Evolutionary conservation across 2,888 invertebrate species (phyloP).

Genomic region (Melipona bicolor): DNA sequence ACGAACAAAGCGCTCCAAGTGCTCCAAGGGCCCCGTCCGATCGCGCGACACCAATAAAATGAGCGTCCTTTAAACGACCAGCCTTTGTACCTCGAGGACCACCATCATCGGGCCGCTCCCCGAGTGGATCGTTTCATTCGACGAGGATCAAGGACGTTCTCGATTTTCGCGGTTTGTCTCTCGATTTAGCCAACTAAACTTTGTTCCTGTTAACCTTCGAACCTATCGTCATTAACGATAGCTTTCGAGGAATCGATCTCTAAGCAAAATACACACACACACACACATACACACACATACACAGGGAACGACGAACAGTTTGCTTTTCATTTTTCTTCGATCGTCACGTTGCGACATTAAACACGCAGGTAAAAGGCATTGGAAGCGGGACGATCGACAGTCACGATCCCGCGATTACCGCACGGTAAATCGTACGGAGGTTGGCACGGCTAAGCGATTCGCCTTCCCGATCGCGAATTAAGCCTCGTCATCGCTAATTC

Average conservation of each 20-base stretch:
- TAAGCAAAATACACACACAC: background rate
- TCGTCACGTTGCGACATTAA: constrained; percentile 1
- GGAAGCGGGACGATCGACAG: background rate
- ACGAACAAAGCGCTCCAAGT: constrained; percentile 56
- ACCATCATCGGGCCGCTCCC: constrained; percentile 67
- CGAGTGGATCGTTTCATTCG: constrained; percentile 64
- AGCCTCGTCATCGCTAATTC: constrained; percentile 33
- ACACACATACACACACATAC: background rate
- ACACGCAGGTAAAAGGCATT: background rate
- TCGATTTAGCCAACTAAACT: background rate
- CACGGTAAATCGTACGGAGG: constrained; percentile 32
- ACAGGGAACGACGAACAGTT: background rate
- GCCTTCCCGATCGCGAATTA: constrained; percentile 16
- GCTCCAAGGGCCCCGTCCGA: constrained; percentile 65
- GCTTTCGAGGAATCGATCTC: background rate
- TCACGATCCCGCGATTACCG: constrained; percentile 19
- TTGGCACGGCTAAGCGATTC: constrained; percentile 4
- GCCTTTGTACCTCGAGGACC: constrained; percentile 74
- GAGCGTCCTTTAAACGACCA: constrained; percentile 69
- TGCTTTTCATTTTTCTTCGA: background rate
- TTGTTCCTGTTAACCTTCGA: too few species aligned
- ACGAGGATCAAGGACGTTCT: constrained; percentile 59
- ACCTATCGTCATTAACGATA: constrained; percentile 15
- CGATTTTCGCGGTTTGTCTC: constrained; percentile 68
- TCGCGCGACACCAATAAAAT: constrained; percentile 74